Evolutionary conservation across 1,140 invertebrate genomes (phyloP).

Genomic region (Aphelenchoides besseyi): DNA sequence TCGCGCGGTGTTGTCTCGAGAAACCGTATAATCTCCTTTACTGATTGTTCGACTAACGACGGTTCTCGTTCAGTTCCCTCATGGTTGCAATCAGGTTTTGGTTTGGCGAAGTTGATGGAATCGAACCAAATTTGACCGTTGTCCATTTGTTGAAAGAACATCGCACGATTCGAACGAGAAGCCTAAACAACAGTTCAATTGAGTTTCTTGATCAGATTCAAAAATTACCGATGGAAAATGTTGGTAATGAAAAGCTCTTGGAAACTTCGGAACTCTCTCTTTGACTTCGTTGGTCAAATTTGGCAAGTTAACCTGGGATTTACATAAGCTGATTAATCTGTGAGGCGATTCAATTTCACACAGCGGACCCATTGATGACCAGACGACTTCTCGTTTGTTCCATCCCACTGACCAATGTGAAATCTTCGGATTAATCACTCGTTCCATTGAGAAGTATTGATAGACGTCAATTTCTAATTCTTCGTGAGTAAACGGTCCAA

Average conservation of each 20-base stretch:
- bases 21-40: not conserved
- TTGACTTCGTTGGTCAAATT: not conserved
- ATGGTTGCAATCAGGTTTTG: not conserved
- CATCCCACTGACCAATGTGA: constrained; percentile 15
- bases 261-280: not conserved
- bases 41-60: not conserved
- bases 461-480: constrained; percentile 5
- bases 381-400: constrained; percentile 13
- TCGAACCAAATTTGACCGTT: constrained; percentile 21
- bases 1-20: too few relatives aligned
- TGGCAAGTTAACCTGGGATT: not conserved
- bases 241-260: not conserved
- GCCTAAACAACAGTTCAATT: not conserved
- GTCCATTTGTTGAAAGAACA: constrained; percentile 12
- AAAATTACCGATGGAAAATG: constrained; percentile 1
- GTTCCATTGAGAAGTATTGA: not conserved
- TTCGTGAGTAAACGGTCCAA: constrained; percentile 6
- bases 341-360: not conserved
- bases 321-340: not conserved
- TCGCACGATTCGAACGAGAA: not conserved
- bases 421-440: not conserved
- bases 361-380: constrained; percentile 11
- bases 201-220: not conserved
- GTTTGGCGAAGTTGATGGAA: not conserved
- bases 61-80: not conserved